Evolutionary conservation across 1,140 invertebrate genomes (phyloP).

Genomic region (Drosophila quadrilineata): DNA sequence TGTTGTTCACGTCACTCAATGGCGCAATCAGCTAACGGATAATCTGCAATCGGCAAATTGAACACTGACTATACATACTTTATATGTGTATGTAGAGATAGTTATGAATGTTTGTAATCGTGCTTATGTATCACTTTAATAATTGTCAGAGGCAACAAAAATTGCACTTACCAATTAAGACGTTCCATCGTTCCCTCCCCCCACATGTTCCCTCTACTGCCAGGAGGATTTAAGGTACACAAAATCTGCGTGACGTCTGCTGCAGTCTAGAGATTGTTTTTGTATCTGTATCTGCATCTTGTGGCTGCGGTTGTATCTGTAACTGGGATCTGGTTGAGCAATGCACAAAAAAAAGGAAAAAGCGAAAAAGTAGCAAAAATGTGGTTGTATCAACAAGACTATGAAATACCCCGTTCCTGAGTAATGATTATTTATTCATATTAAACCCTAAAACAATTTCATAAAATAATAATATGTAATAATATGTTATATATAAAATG

Average conservation of each 20-base stretch:
- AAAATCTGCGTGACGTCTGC: constrained; percentile 11
- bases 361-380: no score
- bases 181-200: no score
- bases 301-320: neutral
- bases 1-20: neutral
- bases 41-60: constrained; percentile 34
- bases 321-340: constrained; percentile 31
- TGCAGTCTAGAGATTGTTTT: neutral
- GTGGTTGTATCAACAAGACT: no score
- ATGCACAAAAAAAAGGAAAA: no score
- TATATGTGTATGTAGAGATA: neutral
- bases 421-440: no score
- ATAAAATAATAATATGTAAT: no score
- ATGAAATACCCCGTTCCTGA: no score
- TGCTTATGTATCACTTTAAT: constrained; percentile 49
- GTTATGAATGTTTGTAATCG: neutral
- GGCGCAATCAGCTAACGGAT: constrained; percentile 20
- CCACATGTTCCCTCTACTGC: no score
- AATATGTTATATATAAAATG: no score
- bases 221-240: no score
- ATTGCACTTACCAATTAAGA: constrained; percentile 71
- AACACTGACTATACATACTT: constrained; percentile 3
- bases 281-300: constrained; percentile 8
- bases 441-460: no score
- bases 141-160: constrained; percentile 64